Conservation (phyloP, 2,113 vertebrate species). For the Phaethon lepturus region DNA sequence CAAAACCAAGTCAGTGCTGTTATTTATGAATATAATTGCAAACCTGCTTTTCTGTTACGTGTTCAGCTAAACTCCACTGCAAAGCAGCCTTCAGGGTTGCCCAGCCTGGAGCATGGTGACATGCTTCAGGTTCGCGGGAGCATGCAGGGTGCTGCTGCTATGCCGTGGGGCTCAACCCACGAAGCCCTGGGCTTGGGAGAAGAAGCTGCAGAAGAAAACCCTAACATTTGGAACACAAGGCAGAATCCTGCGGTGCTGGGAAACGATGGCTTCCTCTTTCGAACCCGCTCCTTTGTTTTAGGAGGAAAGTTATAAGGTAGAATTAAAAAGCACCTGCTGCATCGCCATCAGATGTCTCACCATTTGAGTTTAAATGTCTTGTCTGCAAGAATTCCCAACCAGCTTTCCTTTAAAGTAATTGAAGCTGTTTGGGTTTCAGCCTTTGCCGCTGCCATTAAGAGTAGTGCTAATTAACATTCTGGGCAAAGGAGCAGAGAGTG, state of each 20-base stretch:
- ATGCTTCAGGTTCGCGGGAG: neutral
- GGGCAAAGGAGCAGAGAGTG: constrained; percentile 16
- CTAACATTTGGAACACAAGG: neutral
- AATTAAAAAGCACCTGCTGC: constrained; percentile 29
- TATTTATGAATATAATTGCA: neutral
- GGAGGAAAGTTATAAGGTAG: neutral
- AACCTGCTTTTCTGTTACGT: neutral
- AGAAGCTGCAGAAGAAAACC: neutral
- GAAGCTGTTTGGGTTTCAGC: neutral
- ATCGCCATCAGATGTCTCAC: neutral
- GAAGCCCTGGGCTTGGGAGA: neutral
- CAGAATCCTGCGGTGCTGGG: neutral
- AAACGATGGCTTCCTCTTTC: neutral
- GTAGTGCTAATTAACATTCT: constrained; percentile 55
- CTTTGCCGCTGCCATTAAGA: neutral
- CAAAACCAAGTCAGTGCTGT: neutral
- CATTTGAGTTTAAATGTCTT: neutral
- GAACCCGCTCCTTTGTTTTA: neutral
- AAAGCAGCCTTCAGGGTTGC: neutral
- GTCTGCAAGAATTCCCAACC: neutral
- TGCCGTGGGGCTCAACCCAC: neutral
- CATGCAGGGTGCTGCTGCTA: neutral
- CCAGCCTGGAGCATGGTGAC: neutral
- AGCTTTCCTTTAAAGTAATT: neutral
- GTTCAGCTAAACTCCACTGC: neutral